Conservation (phyloP, 2,888 invertebrate species). For the Xylophagus ater region DNA sequence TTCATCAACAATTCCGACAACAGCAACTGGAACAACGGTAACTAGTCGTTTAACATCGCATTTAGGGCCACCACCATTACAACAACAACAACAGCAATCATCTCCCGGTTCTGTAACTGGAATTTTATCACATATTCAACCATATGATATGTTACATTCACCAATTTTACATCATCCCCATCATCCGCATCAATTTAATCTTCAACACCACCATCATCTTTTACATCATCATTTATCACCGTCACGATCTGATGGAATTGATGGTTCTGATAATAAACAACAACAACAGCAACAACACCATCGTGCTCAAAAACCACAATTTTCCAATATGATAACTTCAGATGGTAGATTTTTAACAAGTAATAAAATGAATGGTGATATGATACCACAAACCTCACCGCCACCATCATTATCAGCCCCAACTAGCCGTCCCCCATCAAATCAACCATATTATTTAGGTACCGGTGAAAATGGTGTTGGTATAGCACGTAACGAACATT, state of each 20-base stretch:
- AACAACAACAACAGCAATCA: constrained; percentile 10
- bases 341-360: constrained; percentile 12
- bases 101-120: not conserved
- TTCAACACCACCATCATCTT: constrained; percentile 2
- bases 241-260: not conserved
- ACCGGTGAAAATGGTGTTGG: constrained; percentile 6
- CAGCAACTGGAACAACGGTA: constrained; percentile 39
- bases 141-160: constrained; percentile 13
- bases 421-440: constrained; percentile 17
- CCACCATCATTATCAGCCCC: constrained; percentile 17
- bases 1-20: constrained; percentile 34
- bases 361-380: constrained; percentile 3
- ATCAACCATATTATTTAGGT: constrained; percentile 19
- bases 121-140: constrained; percentile 3
- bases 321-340: constrained; percentile 15
- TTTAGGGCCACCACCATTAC: constrained; percentile 17
- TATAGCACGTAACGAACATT: constrained; percentile 3
- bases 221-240: constrained; percentile 6
- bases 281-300: constrained; percentile 8
- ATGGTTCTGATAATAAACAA: too few relatives aligned
- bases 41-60: constrained; percentile 28
- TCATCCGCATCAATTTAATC: constrained; percentile 4
- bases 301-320: constrained; percentile 14
- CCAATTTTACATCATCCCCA: constrained; percentile 16
- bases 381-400: constrained; percentile 14